phyloP scores from a whole-genome alignment of 2,888 invertebrate genomes.

The Napeogenes inachia region DNA sequence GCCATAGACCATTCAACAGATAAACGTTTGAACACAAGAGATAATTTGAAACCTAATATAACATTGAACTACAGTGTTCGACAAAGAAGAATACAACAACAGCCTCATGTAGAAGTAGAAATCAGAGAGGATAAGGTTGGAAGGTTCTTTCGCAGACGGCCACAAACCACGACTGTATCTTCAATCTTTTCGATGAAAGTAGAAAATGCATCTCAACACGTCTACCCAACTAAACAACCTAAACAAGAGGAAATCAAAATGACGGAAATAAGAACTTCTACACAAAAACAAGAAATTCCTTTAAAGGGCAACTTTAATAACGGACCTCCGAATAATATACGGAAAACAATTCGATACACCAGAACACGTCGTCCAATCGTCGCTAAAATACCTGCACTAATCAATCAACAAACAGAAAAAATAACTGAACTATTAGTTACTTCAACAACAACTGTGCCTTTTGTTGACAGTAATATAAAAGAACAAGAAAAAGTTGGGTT shows the following conservation, averaged over 20 bases:
- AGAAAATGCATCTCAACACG: slow-evolving; percentile 17
- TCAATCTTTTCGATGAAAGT: slow-evolving; percentile 29
- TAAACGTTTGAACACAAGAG: background rate
- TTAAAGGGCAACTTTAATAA: background rate
- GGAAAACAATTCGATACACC: background rate
- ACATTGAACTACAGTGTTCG: slow-evolving; percentile 44
- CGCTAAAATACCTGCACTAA: background rate
- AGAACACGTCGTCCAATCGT: background rate
- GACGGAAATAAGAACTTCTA: background rate
- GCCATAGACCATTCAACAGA: slow-evolving; percentile 30
- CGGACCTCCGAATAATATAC: background rate
- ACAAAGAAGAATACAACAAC: slow-evolving; percentile 42
- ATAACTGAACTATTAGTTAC: background rate
- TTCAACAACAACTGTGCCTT: background rate
- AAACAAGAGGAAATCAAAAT: background rate
- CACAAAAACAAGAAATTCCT: background rate
- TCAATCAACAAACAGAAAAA: background rate
- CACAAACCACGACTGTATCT: slow-evolving; percentile 35
- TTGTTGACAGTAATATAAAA: background rate
- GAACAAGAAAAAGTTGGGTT: slow-evolving; percentile 11
- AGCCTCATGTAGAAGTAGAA: slow-evolving; percentile 38
- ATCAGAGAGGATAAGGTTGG: slow-evolving; percentile 44
- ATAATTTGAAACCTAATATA: slow-evolving; percentile 33
- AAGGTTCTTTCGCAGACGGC: slow-evolving; percentile 39
- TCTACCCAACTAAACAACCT: slow-evolving; percentile 30